phyloP scores from a whole-genome alignment of 1,140 invertebrate species.

The Heliothis virescens region DNA sequence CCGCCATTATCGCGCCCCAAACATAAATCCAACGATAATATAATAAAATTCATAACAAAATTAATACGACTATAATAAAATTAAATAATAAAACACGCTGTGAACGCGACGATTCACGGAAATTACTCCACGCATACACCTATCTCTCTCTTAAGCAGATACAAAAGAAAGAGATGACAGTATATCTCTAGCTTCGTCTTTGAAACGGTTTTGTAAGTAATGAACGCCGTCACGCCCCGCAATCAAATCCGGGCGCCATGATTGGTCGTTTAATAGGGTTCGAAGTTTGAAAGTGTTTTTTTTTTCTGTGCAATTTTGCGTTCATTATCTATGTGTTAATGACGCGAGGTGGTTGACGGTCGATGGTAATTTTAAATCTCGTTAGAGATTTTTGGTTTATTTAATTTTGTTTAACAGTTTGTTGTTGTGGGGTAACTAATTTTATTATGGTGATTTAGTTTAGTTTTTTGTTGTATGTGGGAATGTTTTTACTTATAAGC shows the following conservation, averaged over 20 bases:
- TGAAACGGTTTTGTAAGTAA: constrained; percentile 67
- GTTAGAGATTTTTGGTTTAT: constrained; percentile 25
- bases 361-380: constrained; percentile 46
- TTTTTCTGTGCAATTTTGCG: constrained; percentile 72
- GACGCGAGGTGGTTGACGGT: constrained; percentile 38
- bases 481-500: background rate
- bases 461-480: background rate
- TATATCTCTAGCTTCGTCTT: constrained; percentile 52
- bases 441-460: constrained; percentile 37
- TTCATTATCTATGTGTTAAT: constrained; percentile 64
- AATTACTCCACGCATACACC: constrained; percentile 60
- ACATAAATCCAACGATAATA: constrained; percentile 75
- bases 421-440: constrained; percentile 37
- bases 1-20: constrained; percentile 69
- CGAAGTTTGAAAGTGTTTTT: constrained; percentile 65
- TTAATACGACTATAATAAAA: constrained; percentile 76
- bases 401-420: constrained; percentile 42
- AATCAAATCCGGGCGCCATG: constrained; percentile 68
- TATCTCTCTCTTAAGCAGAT: constrained; percentile 57
- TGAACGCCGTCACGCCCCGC: constrained; percentile 76
- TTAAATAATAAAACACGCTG: constrained; percentile 83
- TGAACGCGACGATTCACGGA: constrained; percentile 64
- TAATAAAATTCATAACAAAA: constrained; percentile 78
- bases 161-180: constrained; percentile 61
- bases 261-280: constrained; percentile 77